Evolutionary conservation across 2,888 invertebrate species (phyloP), one percentile per base, ranked within the genome.

Genomic region (Caenorhabditis plicata): DNA sequence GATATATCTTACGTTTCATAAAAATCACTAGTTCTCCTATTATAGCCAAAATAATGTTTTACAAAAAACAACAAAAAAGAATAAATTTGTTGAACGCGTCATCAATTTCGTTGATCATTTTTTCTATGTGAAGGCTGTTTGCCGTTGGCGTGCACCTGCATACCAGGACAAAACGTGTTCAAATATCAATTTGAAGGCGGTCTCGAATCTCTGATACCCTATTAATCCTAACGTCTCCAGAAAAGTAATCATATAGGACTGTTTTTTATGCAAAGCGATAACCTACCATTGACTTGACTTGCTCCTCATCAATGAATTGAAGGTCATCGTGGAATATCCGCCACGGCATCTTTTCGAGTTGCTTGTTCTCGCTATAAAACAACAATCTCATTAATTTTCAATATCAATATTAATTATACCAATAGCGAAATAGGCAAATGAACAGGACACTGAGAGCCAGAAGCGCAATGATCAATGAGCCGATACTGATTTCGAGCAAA

Each of bases 291-390:
- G 77, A 77, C 44, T 67, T 72, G 45, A 78, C 73, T 55, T 78
- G 76, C 19, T 78, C 77, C 39, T 71, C 76, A 45, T 72, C 71
- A 17, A 78, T 71, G 25, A 78, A 73, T 25, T 77, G 68, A 39
- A 78, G 42, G 45, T 78, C 77, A 43, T 71, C 71, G 41, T 77
- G 71, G 60, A 68, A 73, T 1, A 78, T 64, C 23, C 78, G 46
- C 78, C 78, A 78, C 0, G 78, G 62, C 55, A 68, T 78, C 45
- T 71, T 73, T 17, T 69, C 66, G 9, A 78, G 53, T 8, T 77
- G 73, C 1, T 65, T 63, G 39, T 57, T 71, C 44, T 80, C 73
- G 33, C 78, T 78, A 42, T 45, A 78, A 62, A 2, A 41, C 3
- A 11, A n/a, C 33, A 42, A 4, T 35, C 15, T 33, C 22, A 22